These are phyloP conservation scores for Crocallis elinguaria DNA, from an alignment of 2,888 invertebrate genomes.

Conservation along the genomic window DNA sequence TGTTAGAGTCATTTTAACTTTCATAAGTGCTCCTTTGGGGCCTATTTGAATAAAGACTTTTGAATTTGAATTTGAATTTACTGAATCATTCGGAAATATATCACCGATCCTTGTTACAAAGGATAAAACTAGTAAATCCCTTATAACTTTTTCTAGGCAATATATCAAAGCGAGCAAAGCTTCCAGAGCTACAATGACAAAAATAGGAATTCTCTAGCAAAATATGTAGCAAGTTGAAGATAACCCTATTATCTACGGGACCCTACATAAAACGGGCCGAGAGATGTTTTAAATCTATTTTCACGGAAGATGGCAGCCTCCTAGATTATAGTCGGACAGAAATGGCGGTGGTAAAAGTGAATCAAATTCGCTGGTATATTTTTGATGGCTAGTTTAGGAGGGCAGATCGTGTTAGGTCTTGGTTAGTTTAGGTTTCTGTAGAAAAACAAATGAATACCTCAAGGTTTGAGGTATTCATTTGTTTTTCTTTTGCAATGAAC, in stretches of 20 bases:
- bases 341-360: conserved; percentile 33
- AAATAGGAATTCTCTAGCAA: conserved; percentile 14
- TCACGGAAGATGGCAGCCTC: conserved; percentile 42
- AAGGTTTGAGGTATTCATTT: too few species aligned
- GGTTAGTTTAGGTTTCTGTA: too few species aligned
- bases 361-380: conserved; percentile 27
- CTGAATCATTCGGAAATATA: too few species aligned
- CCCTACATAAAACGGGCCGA: conserved; percentile 43
- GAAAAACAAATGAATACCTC: too few species aligned
- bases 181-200: conserved; percentile 18
- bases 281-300: conserved; percentile 53
- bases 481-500: too few species aligned
- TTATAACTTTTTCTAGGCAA: not conserved
- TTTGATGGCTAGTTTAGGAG: not conserved
- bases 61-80: too few species aligned
- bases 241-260: conserved; percentile 44
- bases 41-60: too few species aligned
- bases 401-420: not conserved
- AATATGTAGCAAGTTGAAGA: conserved; percentile 35
- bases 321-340: conserved; percentile 42
- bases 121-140: not conserved
- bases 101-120: not conserved
- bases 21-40: too few species aligned
- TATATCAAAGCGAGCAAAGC: conserved; percentile 13
- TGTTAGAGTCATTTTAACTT: too few species aligned